phyloP scores from a whole-genome alignment of 2,113 vertebrate genomes.

The Oreochromis niloticus region DNA sequence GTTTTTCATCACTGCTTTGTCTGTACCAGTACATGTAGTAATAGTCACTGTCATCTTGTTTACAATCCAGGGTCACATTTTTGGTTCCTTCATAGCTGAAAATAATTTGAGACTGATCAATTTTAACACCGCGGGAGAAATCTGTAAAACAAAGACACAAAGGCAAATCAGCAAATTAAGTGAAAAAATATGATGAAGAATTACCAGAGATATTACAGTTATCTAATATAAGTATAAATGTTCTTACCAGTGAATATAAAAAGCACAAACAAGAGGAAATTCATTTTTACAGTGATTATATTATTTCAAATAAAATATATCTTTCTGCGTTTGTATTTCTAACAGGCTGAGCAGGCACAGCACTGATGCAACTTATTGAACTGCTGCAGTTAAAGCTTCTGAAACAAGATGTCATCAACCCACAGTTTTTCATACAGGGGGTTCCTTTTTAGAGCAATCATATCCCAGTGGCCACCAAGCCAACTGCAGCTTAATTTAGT shows the following conservation, averaged over 20 bases:
- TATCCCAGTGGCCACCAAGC: neutral
- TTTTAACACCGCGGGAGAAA: neutral
- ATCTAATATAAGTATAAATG: neutral
- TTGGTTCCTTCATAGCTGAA: neutral
- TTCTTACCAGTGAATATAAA: neutral
- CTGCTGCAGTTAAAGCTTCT: neutral
- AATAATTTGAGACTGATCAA: neutral
- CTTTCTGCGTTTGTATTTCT: neutral
- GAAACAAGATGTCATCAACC: neutral
- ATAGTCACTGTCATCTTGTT: conserved; percentile 1
- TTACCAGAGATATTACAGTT: neutral
- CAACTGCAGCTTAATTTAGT: rapidly evolving
- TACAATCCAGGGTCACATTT: conserved; percentile 16
- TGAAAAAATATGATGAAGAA: neutral
- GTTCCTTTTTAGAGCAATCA: neutral
- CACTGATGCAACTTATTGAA: neutral
- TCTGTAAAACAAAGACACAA: neutral
- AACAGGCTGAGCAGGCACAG: neutral
- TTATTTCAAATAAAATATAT: neutral
- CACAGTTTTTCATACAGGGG: neutral
- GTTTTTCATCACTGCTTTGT: neutral
- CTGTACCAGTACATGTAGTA: conserved; percentile 33
- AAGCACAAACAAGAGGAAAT: neutral
- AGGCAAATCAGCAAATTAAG: neutral
- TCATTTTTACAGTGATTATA: neutral